These are phyloP conservation scores for Phyllopteryx taeniolatus DNA, from an alignment of 2,113 vertebrate species.

Conservation along the genomic window DNA sequence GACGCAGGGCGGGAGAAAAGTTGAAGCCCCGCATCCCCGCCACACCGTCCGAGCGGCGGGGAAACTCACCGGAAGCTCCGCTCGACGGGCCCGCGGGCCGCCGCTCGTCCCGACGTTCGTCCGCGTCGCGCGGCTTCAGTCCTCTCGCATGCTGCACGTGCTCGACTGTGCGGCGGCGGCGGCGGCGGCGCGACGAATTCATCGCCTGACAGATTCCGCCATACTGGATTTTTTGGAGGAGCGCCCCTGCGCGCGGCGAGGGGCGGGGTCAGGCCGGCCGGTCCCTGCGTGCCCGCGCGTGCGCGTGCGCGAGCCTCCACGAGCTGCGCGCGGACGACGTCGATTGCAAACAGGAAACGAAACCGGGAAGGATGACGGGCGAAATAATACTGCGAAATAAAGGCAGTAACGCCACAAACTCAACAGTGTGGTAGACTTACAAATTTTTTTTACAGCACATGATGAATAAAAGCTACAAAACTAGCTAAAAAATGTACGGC, in stretches of 20 bases:
- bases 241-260: slow-evolving; percentile 56
- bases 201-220: slow-evolving; percentile 76
- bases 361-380: too few relatives aligned
- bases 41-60: slow-evolving; percentile 33
- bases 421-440: too few relatives aligned
- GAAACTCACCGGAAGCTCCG: slow-evolving; percentile 43
- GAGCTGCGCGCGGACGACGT: too few relatives aligned
- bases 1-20: slow-evolving; percentile 50
- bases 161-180: slow-evolving; percentile 21
- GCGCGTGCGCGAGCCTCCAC: background rate
- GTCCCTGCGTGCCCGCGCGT: background rate
- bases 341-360: too few relatives aligned
- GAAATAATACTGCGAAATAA: too few relatives aligned
- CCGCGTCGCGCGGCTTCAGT: slow-evolving; percentile 18
- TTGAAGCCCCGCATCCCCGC: slow-evolving; percentile 61
- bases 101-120: slow-evolving; percentile 37
- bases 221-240: slow-evolving; percentile 77
- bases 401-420: too few relatives aligned
- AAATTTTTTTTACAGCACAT: too few relatives aligned
- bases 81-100: slow-evolving; percentile 38
- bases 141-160: slow-evolving; percentile 36
- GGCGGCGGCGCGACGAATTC: slow-evolving; percentile 39
- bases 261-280: slow-evolving; percentile 58
- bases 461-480: too few relatives aligned
- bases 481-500: too few relatives aligned